Evolutionary conservation across 2,113 vertebrate genomes (phyloP).

Genomic region (Apodemus sylvaticus): DNA sequence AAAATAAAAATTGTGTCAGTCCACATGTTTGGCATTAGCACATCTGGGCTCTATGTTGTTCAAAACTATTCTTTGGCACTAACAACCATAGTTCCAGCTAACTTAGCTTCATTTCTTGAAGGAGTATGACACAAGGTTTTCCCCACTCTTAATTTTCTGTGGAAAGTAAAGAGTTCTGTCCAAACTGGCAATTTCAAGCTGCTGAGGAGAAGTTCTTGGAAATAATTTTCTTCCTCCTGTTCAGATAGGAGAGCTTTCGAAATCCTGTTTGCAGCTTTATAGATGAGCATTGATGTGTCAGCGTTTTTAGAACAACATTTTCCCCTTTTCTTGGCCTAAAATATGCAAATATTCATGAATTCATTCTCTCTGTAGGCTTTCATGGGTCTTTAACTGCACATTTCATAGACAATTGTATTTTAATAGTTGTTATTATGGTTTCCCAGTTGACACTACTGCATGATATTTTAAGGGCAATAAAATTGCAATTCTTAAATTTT

Average conservation of each 20-base stretch:
- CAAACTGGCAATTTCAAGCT: conserved; percentile 56
- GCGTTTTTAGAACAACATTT: conserved; percentile 48
- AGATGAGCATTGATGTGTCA: conserved; percentile 22
- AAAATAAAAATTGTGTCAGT: background rate
- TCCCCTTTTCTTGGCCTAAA: conserved; percentile 13
- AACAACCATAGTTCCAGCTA: conserved; percentile 63
- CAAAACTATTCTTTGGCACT: conserved; percentile 51
- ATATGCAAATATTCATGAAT: background rate
- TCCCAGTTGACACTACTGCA: background rate
- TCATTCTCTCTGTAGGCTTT: background rate
- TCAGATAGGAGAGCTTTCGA: conserved; percentile 57
- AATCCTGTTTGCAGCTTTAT: background rate
- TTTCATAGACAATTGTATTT: conserved; percentile 39
- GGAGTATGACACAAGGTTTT: background rate
- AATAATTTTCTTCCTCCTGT: conserved; percentile 69
- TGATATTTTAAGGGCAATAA: conserved; percentile 5
- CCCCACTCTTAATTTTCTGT: background rate
- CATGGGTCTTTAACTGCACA: background rate
- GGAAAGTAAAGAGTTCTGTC: background rate
- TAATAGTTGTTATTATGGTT: conserved; percentile 37
- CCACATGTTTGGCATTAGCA: conserved; percentile 44
- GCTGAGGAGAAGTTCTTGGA: conserved; percentile 29
- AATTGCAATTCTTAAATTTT: conserved; percentile 27
- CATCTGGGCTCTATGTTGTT: conserved; percentile 28
- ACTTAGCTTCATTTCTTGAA: conserved; percentile 78